phyloP scores from a whole-genome alignment of 2,888 invertebrate genomes.

The Camponotus fellah region DNA sequence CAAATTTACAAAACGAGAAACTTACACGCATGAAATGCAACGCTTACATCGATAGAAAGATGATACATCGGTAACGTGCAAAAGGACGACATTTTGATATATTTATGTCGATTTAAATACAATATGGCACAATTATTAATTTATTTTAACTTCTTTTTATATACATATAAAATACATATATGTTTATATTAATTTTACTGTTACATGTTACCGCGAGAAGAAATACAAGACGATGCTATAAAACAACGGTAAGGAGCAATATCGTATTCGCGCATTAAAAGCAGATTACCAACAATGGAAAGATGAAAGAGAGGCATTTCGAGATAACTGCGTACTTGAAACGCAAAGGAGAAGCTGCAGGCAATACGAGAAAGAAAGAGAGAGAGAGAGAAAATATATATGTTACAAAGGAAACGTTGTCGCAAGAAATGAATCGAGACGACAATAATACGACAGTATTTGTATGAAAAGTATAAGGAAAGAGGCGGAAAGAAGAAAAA shows the following conservation, averaged over 20 bases:
- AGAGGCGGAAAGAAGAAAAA: background rate
- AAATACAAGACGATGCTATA: background rate
- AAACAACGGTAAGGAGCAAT: background rate
- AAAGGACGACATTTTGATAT: background rate
- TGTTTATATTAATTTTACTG: background rate
- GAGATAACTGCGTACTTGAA: slow-evolving; percentile 27
- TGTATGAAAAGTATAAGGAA: background rate
- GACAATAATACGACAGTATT: slow-evolving; percentile 1
- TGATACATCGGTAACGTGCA: slow-evolving; percentile 35
- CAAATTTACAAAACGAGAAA: slow-evolving; percentile 10
- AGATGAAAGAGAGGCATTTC: slow-evolving; percentile 3
- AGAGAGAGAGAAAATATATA: too few relatives aligned
- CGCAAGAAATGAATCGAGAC: slow-evolving; percentile 14
- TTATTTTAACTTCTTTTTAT: background rate
- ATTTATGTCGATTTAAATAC: background rate
- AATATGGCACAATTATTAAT: background rate
- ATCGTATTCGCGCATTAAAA: slow-evolving; percentile 21
- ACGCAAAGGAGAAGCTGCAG: slow-evolving; percentile 32
- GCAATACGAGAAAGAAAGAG: background rate
- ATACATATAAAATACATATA: background rate
- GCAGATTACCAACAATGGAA: slow-evolving; percentile 28
- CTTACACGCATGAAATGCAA: slow-evolving; percentile 1
- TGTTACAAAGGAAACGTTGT: slow-evolving; percentile 19
- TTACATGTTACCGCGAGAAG: background rate
- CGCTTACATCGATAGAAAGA: background rate